Conservation (phyloP, 2,797 vertebrate species). For the Sphaeramia orbicularis region DNA sequence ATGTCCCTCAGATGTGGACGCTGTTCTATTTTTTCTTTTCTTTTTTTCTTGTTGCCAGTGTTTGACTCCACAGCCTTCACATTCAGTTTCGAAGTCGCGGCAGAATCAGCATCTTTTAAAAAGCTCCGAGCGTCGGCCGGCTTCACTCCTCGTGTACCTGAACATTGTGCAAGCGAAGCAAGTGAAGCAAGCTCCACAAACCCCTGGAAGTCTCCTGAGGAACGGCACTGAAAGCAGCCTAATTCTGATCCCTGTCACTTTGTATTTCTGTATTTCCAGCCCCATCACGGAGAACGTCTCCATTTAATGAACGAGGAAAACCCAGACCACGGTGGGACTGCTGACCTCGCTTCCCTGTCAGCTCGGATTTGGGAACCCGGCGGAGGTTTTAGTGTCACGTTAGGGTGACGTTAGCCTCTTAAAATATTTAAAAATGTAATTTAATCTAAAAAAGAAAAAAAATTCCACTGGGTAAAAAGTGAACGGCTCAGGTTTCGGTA, state of each 20-base stretch:
- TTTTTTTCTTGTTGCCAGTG: too few relatives aligned
- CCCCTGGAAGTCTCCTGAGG: constrained; percentile 43
- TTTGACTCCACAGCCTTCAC: too few relatives aligned
- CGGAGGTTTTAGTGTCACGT: constrained; percentile 30
- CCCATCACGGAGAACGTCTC: constrained; percentile 34
- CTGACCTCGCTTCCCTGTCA: constrained; percentile 44
- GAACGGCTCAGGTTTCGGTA: neutral
- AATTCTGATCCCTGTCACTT: constrained; percentile 66
- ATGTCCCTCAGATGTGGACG: too few relatives aligned
- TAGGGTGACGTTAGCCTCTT: constrained; percentile 17
- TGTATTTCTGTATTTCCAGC: constrained; percentile 43
- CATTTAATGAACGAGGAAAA: constrained; percentile 56
- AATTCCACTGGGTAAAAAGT: neutral
- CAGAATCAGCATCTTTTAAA: too few relatives aligned
- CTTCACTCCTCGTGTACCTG: constrained; percentile 37
- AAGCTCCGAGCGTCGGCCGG: too few relatives aligned
- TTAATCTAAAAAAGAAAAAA: neutral
- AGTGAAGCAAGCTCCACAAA: constrained; percentile 52
- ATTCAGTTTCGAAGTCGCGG: too few relatives aligned
- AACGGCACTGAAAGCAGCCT: constrained; percentile 39
- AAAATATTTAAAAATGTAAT: constrained; percentile 11
- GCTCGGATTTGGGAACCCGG: constrained; percentile 42
- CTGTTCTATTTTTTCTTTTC: too few relatives aligned
- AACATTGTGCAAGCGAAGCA: constrained; percentile 61
- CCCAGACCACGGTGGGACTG: constrained; percentile 15